Base-by-base conservation (phyloP, 2,888 invertebrate genomes). In the Apamea anceps region DNA sequence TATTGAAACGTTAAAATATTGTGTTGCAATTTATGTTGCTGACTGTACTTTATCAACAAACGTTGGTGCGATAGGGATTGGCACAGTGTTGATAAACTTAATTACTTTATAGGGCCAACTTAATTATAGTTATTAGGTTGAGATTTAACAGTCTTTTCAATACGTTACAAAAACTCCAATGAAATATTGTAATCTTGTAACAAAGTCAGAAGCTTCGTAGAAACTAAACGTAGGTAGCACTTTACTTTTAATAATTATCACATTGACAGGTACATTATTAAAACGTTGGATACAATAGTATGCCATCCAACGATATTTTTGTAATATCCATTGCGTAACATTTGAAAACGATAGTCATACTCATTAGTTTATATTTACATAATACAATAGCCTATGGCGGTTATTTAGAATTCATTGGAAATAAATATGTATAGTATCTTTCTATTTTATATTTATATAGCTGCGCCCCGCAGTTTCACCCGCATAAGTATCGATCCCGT, bases 301-400 rank as follows among this genome's bases (percentile, higher is more conserved):
- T 68, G 45, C 25, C 80, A 67, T 62, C 74, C 32, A 6, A 66
- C 48, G 45, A 72, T 71, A 65, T 81, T 87, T 79, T 87, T 75
- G 79, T 65, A 85, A 85, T 60, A 77, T 21, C 12, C 2, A 51
- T 86, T 87, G 54, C 82, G 48, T 77, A 81, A 86, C 25, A 32
- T 60, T 60, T 57, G 42, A 66, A 87, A 82, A 70, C 28, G 82
- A 80, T 77, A 73, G 75, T 48, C 73, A 63, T 76, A 75, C 13
- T 72, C 76, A 51, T 78, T 77, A 67, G 60, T 65, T 80, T 42
- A 63, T 13, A 75, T 72, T 86, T 85, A 81, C 77, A 79, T 85
- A 86, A 86, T 65, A 57, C 7, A 25, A 4, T 67, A 81, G 66
- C 72, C 72, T 62, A 79, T 10, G 42, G 84, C 78, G 12, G 18